Base-by-base conservation (phyloP, 2,888 invertebrate species). In the Slavum lentiscoides region DNA sequence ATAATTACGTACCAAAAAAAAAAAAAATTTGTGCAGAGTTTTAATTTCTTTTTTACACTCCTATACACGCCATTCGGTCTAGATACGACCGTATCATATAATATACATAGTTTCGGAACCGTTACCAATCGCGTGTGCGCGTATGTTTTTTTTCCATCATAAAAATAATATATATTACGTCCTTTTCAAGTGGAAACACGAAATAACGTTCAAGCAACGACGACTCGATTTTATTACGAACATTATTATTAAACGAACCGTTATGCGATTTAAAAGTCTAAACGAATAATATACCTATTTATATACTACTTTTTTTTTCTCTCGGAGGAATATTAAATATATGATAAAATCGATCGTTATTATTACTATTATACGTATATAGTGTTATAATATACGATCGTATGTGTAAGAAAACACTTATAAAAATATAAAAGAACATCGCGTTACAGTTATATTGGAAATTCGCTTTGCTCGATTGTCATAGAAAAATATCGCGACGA, bases 271-370 rank as follows among this genome's bases (percentile, higher is more conserved):
- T 30, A 30, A n/a, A n/a, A 30, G 30, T 43, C 53, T n/a, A 37
- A 55, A 30, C 53, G 15, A 30, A 7, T 3, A 37, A 30, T 30
- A 30, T 30, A 30, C 30, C 30, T 30, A 30, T 30, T 30, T 30
- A 4, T 30, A 4, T 30, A 30, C 30, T 1, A 2, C 4, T 30
- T 30, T 30, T 30, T 30, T 4, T 4, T 4, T 30, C 30, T 4
- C 30, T 21, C 13, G 7, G 21, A 68, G 19, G 30, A 55, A 69
- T 37, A 37, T 19, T 15, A 9, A 43, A 61, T 30, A 30, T 30
- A 49, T 53, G 9, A 43, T n/a, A n/a, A 69, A 59, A 72, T 70
- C 21, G 58, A 21, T 58, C 13, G 4, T 67, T 67, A 19, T 69
- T 37, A 30, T 30, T 30, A n/a, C n/a, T n/a, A n/a, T n/a, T n/a